Conservation (phyloP, 2,888 invertebrate species). For the Rotaria magnacalcarata region DNA sequence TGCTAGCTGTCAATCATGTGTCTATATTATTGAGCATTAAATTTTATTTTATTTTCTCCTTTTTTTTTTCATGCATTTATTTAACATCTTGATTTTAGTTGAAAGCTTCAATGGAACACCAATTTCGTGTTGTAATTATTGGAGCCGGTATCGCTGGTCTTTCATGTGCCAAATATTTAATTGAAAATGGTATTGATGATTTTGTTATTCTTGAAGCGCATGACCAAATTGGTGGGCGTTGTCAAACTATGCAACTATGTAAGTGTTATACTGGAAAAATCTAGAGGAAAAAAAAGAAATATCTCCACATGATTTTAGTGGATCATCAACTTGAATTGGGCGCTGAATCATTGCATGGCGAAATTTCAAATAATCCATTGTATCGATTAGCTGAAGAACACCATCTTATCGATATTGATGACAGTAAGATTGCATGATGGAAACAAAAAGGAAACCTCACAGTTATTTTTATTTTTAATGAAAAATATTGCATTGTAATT, state of each 20-base stretch:
- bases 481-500: too few relatives aligned
- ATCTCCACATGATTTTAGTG: conserved; percentile 21
- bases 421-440: conserved; percentile 33
- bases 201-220: conserved; percentile 42
- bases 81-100: too few relatives aligned
- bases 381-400: conserved; percentile 35
- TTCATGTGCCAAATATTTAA: conserved; percentile 37
- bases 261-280: neutral
- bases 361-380: conserved; percentile 41
- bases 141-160: conserved; percentile 44
- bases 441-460: neutral
- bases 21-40: neutral
- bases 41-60: too few relatives aligned
- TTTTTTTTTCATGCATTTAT: too few relatives aligned
- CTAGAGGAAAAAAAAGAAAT: neutral
- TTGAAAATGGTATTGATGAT: conserved; percentile 39
- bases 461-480: neutral
- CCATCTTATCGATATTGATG: conserved; percentile 32
- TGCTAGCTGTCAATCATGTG: neutral
- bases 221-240: conserved; percentile 38
- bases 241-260: conserved; percentile 9
- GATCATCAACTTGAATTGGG: conserved; percentile 41
- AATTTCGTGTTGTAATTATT: conserved; percentile 37
- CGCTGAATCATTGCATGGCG: conserved; percentile 42
- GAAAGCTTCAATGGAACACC: neutral